Evolutionary conservation across 2,888 invertebrate species (phyloP).

Genomic region (Luperina testacea): DNA sequence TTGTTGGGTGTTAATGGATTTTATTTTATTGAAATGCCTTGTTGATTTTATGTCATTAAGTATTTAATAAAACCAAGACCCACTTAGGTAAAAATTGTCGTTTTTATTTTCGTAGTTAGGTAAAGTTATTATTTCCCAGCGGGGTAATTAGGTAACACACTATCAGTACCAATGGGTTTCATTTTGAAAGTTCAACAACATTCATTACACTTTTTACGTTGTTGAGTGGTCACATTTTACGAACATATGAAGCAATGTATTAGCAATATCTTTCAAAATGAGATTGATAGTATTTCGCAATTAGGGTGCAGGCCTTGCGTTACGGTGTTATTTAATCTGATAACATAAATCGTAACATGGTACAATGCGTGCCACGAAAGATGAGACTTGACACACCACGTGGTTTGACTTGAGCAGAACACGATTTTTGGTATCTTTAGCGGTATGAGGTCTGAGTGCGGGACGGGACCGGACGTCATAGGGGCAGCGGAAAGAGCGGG

Average conservation of each 20-base stretch:
- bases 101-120: background rate
- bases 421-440: no score
- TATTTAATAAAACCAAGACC: background rate
- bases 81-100: background rate
- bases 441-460: no score
- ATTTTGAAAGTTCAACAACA: background rate
- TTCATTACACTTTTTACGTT: background rate
- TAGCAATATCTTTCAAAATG: background rate
- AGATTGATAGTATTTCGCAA: background rate
- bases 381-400: no score
- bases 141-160: background rate
- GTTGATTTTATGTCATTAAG: conserved; percentile 4
- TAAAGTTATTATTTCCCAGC: background rate
- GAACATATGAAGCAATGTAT: background rate
- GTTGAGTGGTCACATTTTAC: background rate
- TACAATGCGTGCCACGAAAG: no score
- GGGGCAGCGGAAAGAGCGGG: no score
- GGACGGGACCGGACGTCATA: no score
- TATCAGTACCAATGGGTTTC: background rate
- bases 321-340: background rate
- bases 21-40: conserved; percentile 27
- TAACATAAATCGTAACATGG: background rate
- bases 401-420: no score
- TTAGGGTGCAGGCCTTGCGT: background rate
- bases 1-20: conserved; percentile 41